These are phyloP conservation scores for Pitta sordida DNA, from an alignment of 2,113 vertebrate species.

Conservation along the genomic window DNA sequence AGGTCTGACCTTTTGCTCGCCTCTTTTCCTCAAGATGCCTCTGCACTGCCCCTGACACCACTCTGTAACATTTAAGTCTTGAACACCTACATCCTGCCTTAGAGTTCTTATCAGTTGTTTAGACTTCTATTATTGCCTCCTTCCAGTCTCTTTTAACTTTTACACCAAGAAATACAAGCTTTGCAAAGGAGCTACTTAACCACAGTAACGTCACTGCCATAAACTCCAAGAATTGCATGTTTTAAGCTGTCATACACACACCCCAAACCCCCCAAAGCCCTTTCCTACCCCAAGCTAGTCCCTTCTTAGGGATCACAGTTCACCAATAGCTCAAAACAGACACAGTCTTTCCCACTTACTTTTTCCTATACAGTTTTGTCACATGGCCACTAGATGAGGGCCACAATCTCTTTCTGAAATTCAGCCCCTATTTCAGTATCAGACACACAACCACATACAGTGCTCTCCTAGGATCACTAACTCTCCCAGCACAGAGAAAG, in stretches of 20 bases:
- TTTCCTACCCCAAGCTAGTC: neutral
- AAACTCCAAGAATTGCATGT: neutral
- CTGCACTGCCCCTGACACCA: neutral
- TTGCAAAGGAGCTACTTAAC: neutral
- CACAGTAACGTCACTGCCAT: neutral
- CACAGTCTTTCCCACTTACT: fast-evolving
- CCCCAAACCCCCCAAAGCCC: neutral
- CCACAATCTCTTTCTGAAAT: neutral
- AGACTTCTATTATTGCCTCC: neutral
- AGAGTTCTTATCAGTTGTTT: neutral
- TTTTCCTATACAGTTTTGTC: fast-evolving
- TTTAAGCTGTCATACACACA: neutral
- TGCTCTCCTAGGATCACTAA: fast-evolving
- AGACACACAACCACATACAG: fast-evolving
- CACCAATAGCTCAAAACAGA: neutral
- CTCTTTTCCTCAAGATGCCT: neutral
- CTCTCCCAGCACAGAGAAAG: neutral
- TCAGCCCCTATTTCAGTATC: neutral
- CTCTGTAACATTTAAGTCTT: neutral
- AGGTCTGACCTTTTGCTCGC: neutral
- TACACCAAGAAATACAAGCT: neutral
- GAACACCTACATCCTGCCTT: neutral
- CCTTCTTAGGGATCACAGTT: neutral
- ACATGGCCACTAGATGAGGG: fast-evolving
- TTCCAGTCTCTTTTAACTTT: neutral